Conservation (phyloP, 2,113 vertebrate genomes). For the Jaculus jaculus region DNA sequence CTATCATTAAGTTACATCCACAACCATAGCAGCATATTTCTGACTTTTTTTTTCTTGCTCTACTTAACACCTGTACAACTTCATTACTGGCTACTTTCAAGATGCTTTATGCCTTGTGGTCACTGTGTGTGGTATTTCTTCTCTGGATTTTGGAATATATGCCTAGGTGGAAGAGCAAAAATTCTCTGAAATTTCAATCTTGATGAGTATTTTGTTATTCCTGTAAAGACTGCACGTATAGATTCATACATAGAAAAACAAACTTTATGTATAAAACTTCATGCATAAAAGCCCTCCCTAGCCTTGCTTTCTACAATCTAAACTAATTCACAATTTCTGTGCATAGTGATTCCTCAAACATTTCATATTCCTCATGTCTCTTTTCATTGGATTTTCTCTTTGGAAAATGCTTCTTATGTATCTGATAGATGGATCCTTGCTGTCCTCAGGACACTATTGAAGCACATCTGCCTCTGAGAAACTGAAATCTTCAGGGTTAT, state of each 20-base stretch:
- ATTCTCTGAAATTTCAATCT: neutral
- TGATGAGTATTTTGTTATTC: neutral
- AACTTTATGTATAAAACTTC: neutral
- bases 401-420: neutral
- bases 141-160: neutral
- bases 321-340: conserved; percentile 26
- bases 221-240: neutral
- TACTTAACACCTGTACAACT: neutral
- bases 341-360: neutral
- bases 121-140: neutral
- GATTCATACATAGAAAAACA: neutral
- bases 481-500: neutral
- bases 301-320: neutral
- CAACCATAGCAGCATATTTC: neutral
- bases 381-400: neutral
- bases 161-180: neutral
- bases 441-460: neutral
- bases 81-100: neutral
- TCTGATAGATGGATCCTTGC: neutral
- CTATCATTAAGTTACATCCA: neutral
- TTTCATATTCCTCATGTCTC: neutral
- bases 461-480: neutral
- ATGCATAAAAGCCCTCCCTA: neutral
- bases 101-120: neutral
- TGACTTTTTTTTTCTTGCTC: neutral